These are phyloP conservation scores for Neosilurus mollespiculum DNA, from an alignment of 2,797 vertebrate species.

Conservation along the genomic window DNA sequence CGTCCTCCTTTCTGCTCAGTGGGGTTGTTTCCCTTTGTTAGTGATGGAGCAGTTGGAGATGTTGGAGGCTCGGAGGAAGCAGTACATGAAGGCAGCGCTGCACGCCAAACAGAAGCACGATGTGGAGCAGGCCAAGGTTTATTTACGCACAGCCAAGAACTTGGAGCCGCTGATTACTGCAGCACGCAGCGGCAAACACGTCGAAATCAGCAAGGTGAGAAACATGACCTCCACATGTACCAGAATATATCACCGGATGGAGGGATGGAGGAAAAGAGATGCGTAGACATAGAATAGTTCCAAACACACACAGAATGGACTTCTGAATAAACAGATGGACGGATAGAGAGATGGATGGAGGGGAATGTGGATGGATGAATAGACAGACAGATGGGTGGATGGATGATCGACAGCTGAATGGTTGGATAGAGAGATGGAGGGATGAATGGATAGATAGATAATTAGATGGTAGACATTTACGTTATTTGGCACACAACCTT, in stretches of 20 bases:
- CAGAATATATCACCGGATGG: neutral
- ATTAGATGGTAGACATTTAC: too few relatives aligned
- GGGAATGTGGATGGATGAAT: neutral
- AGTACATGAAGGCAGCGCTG: conserved; percentile 89
- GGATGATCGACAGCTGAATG: too few relatives aligned
- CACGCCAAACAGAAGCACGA: conserved; percentile 90
- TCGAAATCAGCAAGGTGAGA: conserved; percentile 84
- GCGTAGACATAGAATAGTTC: too few relatives aligned
- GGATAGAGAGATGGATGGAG: neutral
- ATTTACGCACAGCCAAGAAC: conserved; percentile 83
- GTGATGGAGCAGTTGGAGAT: conserved; percentile 84
- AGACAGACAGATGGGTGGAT: neutral
- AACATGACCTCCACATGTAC: neutral
- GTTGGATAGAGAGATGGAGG: too few relatives aligned
- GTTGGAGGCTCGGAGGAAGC: conserved; percentile 85
- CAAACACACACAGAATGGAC: too few relatives aligned
- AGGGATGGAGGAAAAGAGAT: neutral
- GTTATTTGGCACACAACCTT: too few relatives aligned
- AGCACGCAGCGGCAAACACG: conserved; percentile 74
- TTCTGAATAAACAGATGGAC: neutral
- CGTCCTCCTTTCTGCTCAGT: neutral
- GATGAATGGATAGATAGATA: too few relatives aligned
- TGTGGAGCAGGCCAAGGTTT: conserved; percentile 84
- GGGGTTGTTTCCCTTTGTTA: conserved; percentile 52
- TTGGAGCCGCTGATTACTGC: conserved; percentile 83